Conservation (phyloP, 2,888 invertebrate genomes). For the Aphodius granarius region DNA sequence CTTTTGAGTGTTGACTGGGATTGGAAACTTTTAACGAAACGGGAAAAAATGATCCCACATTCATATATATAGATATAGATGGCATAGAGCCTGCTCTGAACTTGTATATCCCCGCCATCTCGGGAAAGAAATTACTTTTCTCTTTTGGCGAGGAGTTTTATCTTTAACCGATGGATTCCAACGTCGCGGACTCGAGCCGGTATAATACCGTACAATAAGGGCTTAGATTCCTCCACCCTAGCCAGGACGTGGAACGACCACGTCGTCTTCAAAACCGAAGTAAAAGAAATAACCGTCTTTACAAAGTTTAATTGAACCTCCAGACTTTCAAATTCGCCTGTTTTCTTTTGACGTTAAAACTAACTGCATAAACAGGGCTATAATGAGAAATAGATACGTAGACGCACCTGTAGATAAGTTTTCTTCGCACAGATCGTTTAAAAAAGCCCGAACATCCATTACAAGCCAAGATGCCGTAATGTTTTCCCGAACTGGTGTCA, state of each 20-base stretch:
- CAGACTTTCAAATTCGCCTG: too few species aligned
- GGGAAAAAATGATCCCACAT: neutral
- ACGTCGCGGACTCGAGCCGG: neutral
- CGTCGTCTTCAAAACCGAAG: neutral
- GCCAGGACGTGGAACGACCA: neutral
- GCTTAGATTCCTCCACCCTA: neutral
- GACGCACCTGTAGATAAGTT: constrained; percentile 92
- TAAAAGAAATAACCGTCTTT: neutral
- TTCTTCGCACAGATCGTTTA: constrained; percentile 92
- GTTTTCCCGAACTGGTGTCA: constrained; percentile 95
- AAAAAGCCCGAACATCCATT: constrained; percentile 99
- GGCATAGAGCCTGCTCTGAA: neutral
- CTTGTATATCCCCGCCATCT: neutral
- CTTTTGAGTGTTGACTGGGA: constrained; percentile 31
- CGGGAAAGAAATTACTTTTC: neutral
- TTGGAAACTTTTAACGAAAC: constrained; percentile 33
- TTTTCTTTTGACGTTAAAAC: too few species aligned
- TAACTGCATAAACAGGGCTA: too few species aligned
- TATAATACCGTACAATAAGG: neutral
- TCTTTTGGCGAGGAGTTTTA: neutral
- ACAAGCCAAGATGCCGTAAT: constrained; percentile 97
- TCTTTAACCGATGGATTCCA: neutral
- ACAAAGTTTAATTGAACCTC: neutral
- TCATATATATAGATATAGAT: neutral
- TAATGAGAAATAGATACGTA: neutral